Conservation (phyloP, 2,113 vertebrate species). For the Arvicanthis niloticus region DNA sequence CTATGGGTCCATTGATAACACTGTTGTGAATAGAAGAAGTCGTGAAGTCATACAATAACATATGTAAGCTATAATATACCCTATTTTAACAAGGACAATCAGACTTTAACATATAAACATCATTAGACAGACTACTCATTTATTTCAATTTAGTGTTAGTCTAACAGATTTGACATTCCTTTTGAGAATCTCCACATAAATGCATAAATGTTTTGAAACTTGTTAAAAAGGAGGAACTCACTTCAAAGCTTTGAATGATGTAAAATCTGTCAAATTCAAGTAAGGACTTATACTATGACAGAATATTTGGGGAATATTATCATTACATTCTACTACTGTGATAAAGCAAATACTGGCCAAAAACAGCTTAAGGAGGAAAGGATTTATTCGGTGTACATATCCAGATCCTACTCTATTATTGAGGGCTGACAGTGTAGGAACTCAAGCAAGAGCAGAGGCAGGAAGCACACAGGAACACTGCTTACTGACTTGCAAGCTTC, state of each 20-base stretch:
- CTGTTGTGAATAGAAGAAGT: constrained; percentile 25
- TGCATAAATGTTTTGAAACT: not conserved
- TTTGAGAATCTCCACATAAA: constrained; percentile 37
- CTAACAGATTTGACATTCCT: not conserved
- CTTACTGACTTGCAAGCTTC: not conserved
- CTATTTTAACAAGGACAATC: constrained; percentile 59
- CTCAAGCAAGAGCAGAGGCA: not conserved
- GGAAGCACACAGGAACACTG: not conserved
- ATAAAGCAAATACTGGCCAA: not conserved
- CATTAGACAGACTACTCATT: not conserved
- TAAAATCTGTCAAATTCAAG: constrained; percentile 42
- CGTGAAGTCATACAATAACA: constrained; percentile 20
- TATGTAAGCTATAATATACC: not conserved
- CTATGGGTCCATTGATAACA: not conserved
- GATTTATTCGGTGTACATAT: not conserved
- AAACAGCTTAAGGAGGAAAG: not conserved
- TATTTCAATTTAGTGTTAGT: not conserved
- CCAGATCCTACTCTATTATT: not conserved
- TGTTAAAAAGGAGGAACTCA: constrained; percentile 7
- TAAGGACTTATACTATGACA: not conserved
- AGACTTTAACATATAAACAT: constrained; percentile 35
- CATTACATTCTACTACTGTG: not conserved
- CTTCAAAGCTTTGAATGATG: not conserved
- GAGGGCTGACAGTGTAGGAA: not conserved
- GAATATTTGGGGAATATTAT: not conserved